Conservation (phyloP, 1,140 invertebrate species). For the Dendroctonus valens region DNA sequence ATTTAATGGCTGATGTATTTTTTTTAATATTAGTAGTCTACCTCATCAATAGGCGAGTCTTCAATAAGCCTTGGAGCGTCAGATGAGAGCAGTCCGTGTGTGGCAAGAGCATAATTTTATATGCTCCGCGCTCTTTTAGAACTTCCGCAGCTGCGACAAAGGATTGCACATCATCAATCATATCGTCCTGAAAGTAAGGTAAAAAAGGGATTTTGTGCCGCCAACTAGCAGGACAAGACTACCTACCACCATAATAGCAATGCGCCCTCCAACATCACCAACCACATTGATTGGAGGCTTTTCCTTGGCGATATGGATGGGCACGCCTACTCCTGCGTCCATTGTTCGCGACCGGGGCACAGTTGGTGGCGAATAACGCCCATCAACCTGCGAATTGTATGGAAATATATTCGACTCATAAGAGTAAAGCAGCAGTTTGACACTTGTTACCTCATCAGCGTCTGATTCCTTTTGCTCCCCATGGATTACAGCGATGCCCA, state of each 20-base stretch:
- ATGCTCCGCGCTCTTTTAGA: conserved; percentile 95
- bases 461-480: conserved; percentile 93
- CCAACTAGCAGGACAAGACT: background rate
- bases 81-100: conserved; percentile 93
- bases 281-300: conserved; percentile 98
- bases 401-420: background rate
- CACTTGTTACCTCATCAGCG: conserved; percentile 69
- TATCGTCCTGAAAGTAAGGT: conserved; percentile 77
- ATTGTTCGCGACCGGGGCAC: conserved; percentile 69
- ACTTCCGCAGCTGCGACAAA: conserved; percentile 96
- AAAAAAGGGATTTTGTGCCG: background rate
- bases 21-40: conserved; percentile 46
- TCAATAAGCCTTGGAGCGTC: conserved; percentile 96
- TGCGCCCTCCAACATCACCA: conserved; percentile 94
- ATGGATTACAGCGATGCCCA: conserved; percentile 97
- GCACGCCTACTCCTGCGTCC: conserved; percentile 83
- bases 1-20: background rate
- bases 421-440: no score
- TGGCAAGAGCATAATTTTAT: conserved; percentile 99
- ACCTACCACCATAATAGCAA: conserved; percentile 98
- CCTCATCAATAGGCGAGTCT: conserved; percentile 96
- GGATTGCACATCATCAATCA: conserved; percentile 96
- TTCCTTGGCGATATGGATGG: conserved; percentile 88
- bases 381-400: conserved; percentile 55
- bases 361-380: conserved; percentile 76